phyloP scores from a whole-genome alignment of 2,888 invertebrate genomes.

The Bhutanitis thaidina region DNA sequence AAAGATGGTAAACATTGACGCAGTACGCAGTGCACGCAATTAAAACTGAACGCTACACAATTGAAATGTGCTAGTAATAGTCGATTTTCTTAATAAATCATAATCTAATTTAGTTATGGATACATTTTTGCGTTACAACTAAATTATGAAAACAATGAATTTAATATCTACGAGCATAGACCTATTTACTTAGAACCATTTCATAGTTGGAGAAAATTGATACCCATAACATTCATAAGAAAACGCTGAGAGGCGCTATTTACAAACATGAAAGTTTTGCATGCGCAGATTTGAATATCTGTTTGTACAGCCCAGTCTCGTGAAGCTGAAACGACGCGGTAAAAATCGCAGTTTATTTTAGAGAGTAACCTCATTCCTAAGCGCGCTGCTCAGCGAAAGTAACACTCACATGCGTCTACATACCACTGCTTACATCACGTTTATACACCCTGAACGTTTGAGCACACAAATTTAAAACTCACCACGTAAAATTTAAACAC shows the following conservation, averaged over 20 bases:
- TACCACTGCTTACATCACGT: slow-evolving; percentile 36
- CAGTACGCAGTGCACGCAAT: slow-evolving; percentile 5
- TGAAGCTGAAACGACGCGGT: slow-evolving; percentile 41
- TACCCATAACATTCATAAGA: background rate
- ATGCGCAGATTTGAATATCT: slow-evolving; percentile 22
- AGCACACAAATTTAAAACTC: slow-evolving; percentile 33
- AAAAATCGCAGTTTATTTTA: slow-evolving; percentile 64
- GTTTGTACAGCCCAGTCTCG: slow-evolving; percentile 22
- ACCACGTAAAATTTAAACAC: slow-evolving; percentile 35
- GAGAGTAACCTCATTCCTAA: slow-evolving; percentile 64
- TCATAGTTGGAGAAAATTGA: background rate
- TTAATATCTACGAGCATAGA: too few relatives aligned
- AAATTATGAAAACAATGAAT: too few relatives aligned
- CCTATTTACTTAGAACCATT: too few relatives aligned
- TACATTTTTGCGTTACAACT: too few relatives aligned
- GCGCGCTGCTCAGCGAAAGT: slow-evolving; percentile 56
- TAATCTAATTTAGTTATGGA: too few relatives aligned
- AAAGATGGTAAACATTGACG: slow-evolving; percentile 35
- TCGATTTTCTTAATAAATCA: background rate
- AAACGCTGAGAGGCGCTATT: background rate
- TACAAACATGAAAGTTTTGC: slow-evolving; percentile 7
- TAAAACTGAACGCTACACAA: background rate
- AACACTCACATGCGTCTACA: slow-evolving; percentile 43
- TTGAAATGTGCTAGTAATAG: background rate
- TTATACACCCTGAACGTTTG: slow-evolving; percentile 24